phyloP scores from a whole-genome alignment of 2,888 invertebrate species.

The Caenorhabditis sulstoni region DNA sequence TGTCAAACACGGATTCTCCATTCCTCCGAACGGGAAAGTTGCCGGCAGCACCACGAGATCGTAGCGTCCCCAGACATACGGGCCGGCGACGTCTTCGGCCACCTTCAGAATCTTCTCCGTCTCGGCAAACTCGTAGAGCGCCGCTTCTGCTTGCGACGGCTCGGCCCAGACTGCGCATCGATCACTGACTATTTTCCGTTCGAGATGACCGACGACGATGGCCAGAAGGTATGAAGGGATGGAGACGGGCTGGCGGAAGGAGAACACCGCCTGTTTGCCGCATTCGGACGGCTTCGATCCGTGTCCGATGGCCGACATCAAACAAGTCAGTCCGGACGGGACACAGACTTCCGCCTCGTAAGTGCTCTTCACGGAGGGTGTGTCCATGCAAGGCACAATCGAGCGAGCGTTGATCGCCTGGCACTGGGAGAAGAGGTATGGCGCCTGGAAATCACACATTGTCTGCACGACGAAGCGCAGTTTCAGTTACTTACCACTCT shows the following conservation, averaged over 20 bases:
- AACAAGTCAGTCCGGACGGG: conserved; percentile 87
- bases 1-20: conserved; percentile 96
- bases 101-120: conserved; percentile 67
- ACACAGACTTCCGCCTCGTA: conserved; percentile 88
- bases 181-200: conserved; percentile 81
- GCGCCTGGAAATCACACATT: conserved; percentile 81
- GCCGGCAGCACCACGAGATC: conserved; percentile 92
- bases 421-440: conserved; percentile 86
- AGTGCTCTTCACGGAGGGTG: conserved; percentile 90
- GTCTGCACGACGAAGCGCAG: background rate
- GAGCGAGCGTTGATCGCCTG: conserved; percentile 91
- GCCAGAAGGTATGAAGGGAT: conserved; percentile 93
- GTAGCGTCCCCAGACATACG: conserved; percentile 83
- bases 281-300: conserved; percentile 49
- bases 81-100: conserved; percentile 71
- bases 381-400: conserved; percentile 92
- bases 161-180: conserved; percentile 90
- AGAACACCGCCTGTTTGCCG: conserved; percentile 59
- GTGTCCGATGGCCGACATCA: conserved; percentile 89
- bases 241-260: conserved; percentile 84
- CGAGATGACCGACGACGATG: conserved; percentile 90
- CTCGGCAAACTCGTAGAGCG: conserved; percentile 89
- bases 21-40: conserved; percentile 94
- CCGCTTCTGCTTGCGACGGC: conserved; percentile 88
- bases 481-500: conserved; percentile 82